Evolutionary conservation across 2,113 vertebrate genomes (phyloP), one percentile per base, ranked within the genome.

Genomic region (Dicentrarchus labrax): DNA sequence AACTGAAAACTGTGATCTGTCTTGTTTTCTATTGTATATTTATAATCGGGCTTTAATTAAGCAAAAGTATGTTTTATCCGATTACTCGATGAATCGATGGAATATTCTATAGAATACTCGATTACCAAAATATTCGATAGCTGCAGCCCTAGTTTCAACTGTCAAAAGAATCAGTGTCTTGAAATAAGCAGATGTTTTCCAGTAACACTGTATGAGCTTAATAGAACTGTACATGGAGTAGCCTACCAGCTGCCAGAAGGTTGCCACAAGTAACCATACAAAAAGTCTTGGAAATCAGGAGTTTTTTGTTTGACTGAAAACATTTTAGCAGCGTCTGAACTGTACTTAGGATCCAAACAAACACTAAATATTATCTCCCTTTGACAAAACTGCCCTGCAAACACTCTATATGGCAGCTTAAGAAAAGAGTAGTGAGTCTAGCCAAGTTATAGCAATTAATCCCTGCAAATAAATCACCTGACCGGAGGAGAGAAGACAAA

Each of bases 401-500:
- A 78, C 56, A n/a, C 22, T 74, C 82, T 57, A 69, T 67, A 70
- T 38, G 43, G 41, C 50, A 70, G 79, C 72, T 84, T 67, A 76
- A 81, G 74, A 56, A 80, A 83, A 62, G 22, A 78, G 69, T 69
- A 80, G 72, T 19, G 38, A 53, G 82, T 88, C 85, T 41, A 50
- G 64, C 75, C 85, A 74, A 76, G 80, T 61, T 82, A 30, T 12
- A 8, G 68, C 65, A 45, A 85, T 84, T 66, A 88, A 90, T 88
- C 87, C 90, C 73, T 54, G 56, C 60, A 50, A 82, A 84, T 93
- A 93, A 94, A 92, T 92, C 91, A 91, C 36, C 79, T 70, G 78
- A 85, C 79, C 57, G 60, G 83, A 83, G 76, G 76, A 78, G 38
- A 53, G 82, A 65, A 45, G 80, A 88, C 88, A 47, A 82, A 76